A percentile compares a stretch with the other conserved stretches of the same genome.
These are phyloP conservation scores for Pentalonia nigronervosa DNA, from an alignment of 1,140 invertebrate species.

Conservation along the genomic window DNA sequence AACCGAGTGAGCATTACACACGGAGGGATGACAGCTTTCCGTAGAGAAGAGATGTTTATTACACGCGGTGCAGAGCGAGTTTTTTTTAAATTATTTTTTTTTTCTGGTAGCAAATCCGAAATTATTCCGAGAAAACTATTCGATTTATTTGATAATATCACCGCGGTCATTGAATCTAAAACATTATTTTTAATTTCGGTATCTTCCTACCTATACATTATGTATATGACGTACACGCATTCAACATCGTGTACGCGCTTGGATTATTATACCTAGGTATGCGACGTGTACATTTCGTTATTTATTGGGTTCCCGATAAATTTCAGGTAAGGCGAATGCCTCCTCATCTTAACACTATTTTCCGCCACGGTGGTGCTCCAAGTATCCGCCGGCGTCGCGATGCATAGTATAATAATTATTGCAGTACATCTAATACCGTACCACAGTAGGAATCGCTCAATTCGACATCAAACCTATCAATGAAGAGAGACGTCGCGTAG, in stretches of 20 bases:
- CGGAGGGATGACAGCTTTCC: background rate
- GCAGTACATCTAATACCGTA: too few relatives aligned
- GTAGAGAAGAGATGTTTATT: constrained; percentile 11
- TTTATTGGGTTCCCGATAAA: background rate
- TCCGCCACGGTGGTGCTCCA: background rate
- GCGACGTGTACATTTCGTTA: background rate
- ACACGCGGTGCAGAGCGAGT: background rate
- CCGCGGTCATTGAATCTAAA: background rate
- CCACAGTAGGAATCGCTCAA: too few relatives aligned
- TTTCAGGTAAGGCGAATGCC: too few relatives aligned
- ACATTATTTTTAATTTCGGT: background rate
- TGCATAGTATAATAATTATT: background rate
- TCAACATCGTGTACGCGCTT: background rate
- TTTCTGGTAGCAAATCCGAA: constrained; percentile 3
- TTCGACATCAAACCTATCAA: too few relatives aligned
- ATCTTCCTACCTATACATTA: background rate
- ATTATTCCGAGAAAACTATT: background rate
- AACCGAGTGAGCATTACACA: background rate
- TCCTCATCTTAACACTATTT: background rate
- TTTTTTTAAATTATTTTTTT: background rate
- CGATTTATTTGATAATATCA: background rate
- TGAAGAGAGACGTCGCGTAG: too few relatives aligned
- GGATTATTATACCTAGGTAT: background rate
- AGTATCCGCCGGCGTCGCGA: background rate
- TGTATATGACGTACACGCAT: background rate